These are phyloP conservation scores for Slavum lentiscoides DNA, from an alignment of 2,888 invertebrate species.

Conservation along the genomic window DNA sequence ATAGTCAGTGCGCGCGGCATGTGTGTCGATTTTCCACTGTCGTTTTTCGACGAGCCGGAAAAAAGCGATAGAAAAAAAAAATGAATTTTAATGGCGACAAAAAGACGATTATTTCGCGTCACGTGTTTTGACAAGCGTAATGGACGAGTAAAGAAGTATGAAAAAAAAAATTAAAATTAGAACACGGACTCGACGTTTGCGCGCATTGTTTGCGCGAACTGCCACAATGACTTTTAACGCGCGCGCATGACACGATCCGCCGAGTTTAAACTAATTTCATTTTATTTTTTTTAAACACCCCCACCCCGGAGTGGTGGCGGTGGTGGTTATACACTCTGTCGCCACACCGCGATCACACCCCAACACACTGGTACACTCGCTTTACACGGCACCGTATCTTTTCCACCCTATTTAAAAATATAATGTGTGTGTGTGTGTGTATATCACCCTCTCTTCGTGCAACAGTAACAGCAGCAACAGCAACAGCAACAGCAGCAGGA, in stretches of 20 bases:
- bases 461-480: neutral
- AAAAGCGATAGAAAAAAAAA: neutral
- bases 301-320: neutral
- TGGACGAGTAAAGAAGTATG: constrained; percentile 6
- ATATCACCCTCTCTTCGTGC: neutral
- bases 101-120: constrained; percentile 36
- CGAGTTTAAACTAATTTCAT: constrained; percentile 53
- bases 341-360: constrained; percentile 31
- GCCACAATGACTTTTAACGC: constrained; percentile 45
- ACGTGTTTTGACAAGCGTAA: constrained; percentile 43
- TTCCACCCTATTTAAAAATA: constrained; percentile 47
- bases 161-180: neutral
- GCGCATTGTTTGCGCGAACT: constrained; percentile 35
- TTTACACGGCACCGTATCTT: constrained; percentile 7
- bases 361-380: neutral
- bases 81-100: neutral
- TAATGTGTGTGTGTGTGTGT: neutral
- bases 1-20: neutral
- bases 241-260: constrained; percentile 39
- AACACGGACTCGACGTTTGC: neutral
- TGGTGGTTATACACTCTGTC: constrained; percentile 10
- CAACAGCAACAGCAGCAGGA: neutral
- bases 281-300: constrained; percentile 31
- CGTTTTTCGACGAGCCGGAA: constrained; percentile 8
- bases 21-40: neutral